Evolutionary conservation across 2,113 vertebrate genomes (phyloP), one percentile per base, ranked within the genome.

Genomic region (Crocuta crocuta): DNA sequence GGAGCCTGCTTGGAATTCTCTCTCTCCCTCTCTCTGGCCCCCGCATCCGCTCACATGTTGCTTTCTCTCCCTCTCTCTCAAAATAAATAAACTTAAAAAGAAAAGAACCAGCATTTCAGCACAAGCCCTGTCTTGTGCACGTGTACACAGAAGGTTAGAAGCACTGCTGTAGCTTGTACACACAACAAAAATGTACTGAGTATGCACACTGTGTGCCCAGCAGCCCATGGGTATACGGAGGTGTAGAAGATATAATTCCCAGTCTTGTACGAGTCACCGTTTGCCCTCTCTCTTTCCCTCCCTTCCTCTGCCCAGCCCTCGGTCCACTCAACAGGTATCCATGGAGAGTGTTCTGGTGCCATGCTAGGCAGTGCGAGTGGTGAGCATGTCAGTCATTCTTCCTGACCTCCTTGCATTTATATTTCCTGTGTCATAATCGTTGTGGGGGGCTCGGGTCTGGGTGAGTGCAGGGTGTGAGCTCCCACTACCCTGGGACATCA

Each of bases 171-270:
- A 31, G 63, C 24, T 24, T 33, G 0, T 13, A 24, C 21, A 2
- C 43, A 61, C 33, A 15, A 1, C 7, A 33, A 7, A 13, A 43
- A 81, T 24, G 7, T 5, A 24, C 81, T 24, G 79, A 50, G 48
- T 50, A 26, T 8, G 0, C 53, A 4, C 23, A 0, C 26, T 0
- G 13, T 2, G 35, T 21, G 63, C 21, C 43, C 19, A 55, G 65
- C 2, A 16, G 4, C n/a, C 26, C 1, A 15, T 35, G 50, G 45
- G 5, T 17, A 21, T 19, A 3, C 6, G 10, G 0, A 43, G n/a
- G 31, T 2, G 13, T 0, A 16, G 10, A 33, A 10, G 61, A 9
- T 0, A 12, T 0, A 9, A 50, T 7, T 26, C 12, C 66, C 16
- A 10, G 53, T 12, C 21, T 66, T 55, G 17, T 1, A 23, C 1